These are phyloP conservation scores for Pachydiplax longipennis DNA, from an alignment of 2,888 invertebrate species.

Conservation along the genomic window DNA sequence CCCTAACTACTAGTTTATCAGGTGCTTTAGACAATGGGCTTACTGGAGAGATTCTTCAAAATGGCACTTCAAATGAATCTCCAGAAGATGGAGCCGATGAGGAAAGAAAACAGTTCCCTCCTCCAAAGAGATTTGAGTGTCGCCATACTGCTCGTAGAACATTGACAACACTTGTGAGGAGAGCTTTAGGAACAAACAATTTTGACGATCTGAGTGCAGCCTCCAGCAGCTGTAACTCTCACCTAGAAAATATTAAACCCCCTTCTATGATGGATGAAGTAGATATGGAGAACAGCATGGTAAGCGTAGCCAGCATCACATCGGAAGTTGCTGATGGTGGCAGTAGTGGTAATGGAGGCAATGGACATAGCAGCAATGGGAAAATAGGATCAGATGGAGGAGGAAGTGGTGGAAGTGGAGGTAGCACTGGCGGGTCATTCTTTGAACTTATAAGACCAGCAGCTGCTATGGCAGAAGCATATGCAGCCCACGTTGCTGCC, in stretches of 20 bases:
- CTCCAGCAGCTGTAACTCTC: slow-evolving; percentile 66
- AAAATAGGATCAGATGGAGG: slow-evolving; percentile 28
- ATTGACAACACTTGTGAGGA: slow-evolving; percentile 74
- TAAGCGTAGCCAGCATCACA: slow-evolving; percentile 83
- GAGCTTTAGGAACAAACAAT: slow-evolving; percentile 66
- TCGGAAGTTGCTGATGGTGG: slow-evolving; percentile 70
- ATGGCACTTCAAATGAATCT: not conserved
- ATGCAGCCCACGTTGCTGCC: slow-evolving; percentile 42
- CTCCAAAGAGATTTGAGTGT: slow-evolving; percentile 47
- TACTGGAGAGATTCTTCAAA: slow-evolving; percentile 17
- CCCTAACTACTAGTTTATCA: slow-evolving; percentile 62
- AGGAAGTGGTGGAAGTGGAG: slow-evolving; percentile 49
- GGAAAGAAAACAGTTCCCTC: slow-evolving; percentile 29
- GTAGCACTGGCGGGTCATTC: slow-evolving; percentile 54
- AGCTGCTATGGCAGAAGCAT: slow-evolving; percentile 53
- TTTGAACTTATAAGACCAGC: slow-evolving; percentile 62
- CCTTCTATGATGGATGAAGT: slow-evolving; percentile 78
- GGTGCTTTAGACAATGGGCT: slow-evolving; percentile 49
- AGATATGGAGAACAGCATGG: slow-evolving; percentile 83
- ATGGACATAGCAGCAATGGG: slow-evolving; percentile 47
- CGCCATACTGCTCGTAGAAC: slow-evolving; percentile 63
- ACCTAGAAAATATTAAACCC: slow-evolving; percentile 82
- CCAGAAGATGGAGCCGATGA: slow-evolving; percentile 21
- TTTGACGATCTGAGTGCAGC: slow-evolving; percentile 65
- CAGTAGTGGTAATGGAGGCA: slow-evolving; percentile 41